Conservation (phyloP, 2,797 vertebrate genomes). For the Lepus townsendii region DNA sequence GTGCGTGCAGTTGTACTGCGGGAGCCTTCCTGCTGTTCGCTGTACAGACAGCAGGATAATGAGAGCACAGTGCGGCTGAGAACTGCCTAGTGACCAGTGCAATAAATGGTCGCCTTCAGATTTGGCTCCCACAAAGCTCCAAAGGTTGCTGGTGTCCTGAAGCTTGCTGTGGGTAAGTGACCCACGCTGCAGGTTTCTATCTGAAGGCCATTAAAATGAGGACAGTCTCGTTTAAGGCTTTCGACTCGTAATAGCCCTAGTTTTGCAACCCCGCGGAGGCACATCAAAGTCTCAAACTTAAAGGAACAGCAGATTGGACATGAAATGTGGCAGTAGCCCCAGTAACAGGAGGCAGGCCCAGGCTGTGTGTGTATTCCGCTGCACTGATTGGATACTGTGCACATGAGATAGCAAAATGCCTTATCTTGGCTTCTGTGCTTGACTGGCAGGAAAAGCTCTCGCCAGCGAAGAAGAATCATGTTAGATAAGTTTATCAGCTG, state of each 20-base stretch:
- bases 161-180: constrained; percentile 61
- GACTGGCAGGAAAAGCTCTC: constrained; percentile 29
- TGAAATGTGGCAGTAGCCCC: not conserved
- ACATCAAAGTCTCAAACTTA: constrained; percentile 38
- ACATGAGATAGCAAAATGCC: not conserved
- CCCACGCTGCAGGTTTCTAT: constrained; percentile 55
- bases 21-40: not conserved
- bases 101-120: not conserved
- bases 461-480: not conserved
- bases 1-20: not conserved
- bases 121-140: constrained; percentile 34
- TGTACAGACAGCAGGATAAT: not conserved
- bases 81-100: not conserved
- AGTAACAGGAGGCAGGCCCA: not conserved
- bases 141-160: constrained; percentile 32
- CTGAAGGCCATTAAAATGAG: constrained; percentile 42
- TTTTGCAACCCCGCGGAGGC: constrained; percentile 32
- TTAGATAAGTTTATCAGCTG: not conserved
- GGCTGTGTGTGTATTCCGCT: not conserved
- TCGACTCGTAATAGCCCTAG: not conserved
- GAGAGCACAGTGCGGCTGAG: constrained; percentile 8
- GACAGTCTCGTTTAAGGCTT: constrained; percentile 56
- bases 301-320: not conserved
- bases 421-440: not conserved
- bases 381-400: no score